Base-by-base conservation (phyloP, 2,888 invertebrate genomes). In the Apodemia duryi region DNA sequence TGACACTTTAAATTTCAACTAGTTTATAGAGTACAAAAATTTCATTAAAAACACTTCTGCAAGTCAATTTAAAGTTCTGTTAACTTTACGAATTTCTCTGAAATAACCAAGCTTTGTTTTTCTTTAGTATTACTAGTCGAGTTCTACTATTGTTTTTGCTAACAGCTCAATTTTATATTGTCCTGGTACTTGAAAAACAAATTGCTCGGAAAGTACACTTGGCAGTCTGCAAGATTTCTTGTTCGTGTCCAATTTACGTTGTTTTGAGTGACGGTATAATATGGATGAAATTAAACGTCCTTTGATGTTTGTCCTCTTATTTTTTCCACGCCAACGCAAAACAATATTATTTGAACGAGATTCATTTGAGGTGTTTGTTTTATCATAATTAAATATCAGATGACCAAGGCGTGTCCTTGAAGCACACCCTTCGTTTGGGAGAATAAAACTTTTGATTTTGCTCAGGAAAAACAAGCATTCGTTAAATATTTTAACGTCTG, bases 121-220 rank as follows among this genome's bases (percentile, higher is more conserved):
- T 29, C 2, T 57, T 57, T 32, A 32, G 2, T 32, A 13, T 57
- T 57, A 13, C 57, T 13, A 57, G 57, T 32, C 13, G 32, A 10
- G 5, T 28, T 32, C 57, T 32, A 13, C 32, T 57, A 57, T 57
- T 29, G 57, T 57, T 57, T 32, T 57, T 57, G 62, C 67, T 67
- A 67, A 67, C 66, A 66, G 67, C 63, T 62, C 64, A 65, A 67
- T 70, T 68, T 67, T 62, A 67, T 68, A 67, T 65, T 68, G 66
- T 70, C 67, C 68, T 52, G 65, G 60, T 65, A 61, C 65, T 67
- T 65, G 62, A 64, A 35, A 21, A 65, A 65, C 62, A 65, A 68
- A 68, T 67, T 67, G 63, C 60, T 62, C 43, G 11, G 57, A 32
- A 57, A 57, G 57, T 32, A 54, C 52, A 57, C 57, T 57, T 57